A percentile compares a stretch with the other conserved stretches of the same genome.
phyloP scores from a whole-genome alignment of 2,797 vertebrate species.

The Oreonectes daqikongensis region DNA sequence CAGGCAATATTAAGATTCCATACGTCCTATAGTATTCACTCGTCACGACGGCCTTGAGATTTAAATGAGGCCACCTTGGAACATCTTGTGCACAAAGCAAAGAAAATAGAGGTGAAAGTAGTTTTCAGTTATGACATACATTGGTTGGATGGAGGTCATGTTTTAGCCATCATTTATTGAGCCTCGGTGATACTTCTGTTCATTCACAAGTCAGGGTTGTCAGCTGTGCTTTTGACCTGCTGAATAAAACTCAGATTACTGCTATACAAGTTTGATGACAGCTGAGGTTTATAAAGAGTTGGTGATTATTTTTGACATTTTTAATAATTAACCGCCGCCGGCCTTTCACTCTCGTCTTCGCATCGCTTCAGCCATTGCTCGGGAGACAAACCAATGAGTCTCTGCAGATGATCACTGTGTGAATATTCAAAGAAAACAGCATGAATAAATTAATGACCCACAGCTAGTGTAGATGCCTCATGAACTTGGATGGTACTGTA shows the following conservation, averaged over 20 bases:
- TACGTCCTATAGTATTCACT: conserved; percentile 50
- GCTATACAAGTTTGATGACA: conserved; percentile 35
- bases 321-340: conserved; percentile 60
- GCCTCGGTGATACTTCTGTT: conserved; percentile 29
- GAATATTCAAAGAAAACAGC: conserved; percentile 69
- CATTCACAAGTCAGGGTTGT: conserved; percentile 18
- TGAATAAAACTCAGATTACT: conserved; percentile 11
- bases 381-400: conserved; percentile 54
- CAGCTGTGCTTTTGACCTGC: conserved; percentile 7
- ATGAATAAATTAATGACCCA: conserved; percentile 68
- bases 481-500: conserved; percentile 50
- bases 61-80: conserved; percentile 55
- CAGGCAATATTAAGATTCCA: conserved; percentile 51
- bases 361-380: conserved; percentile 52
- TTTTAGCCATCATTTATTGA: conserved; percentile 42
- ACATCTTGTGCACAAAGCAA: conserved; percentile 43
- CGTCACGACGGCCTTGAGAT: conserved; percentile 56
- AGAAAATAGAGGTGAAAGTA: conserved; percentile 56
- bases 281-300: conserved; percentile 28
- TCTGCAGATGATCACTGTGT: conserved; percentile 64
- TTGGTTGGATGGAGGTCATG: conserved; percentile 54
- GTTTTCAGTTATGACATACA: conserved; percentile 52
- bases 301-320: conserved; percentile 59
- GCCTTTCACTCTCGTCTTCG: conserved; percentile 52
- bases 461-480: conserved; percentile 59